phyloP scores from a whole-genome alignment of 2,797 vertebrate species.

The Lophura swinhoii region DNA sequence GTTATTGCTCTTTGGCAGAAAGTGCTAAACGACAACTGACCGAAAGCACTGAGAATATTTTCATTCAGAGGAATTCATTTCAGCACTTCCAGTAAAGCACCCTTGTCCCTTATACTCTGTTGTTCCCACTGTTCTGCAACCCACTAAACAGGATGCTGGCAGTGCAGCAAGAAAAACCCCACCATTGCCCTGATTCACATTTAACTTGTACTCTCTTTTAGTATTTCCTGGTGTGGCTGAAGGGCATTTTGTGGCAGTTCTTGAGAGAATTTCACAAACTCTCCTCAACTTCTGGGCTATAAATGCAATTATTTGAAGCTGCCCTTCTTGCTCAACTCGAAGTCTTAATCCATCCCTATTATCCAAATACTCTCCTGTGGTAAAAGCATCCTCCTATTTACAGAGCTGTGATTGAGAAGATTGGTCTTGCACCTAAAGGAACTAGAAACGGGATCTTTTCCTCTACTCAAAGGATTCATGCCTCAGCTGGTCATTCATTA shows the following conservation, averaged over 20 bases:
- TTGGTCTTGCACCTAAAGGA: not conserved
- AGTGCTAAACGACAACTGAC: not conserved
- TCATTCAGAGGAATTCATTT: not conserved
- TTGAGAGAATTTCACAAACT: not conserved
- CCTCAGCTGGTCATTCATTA: slow-evolving; percentile 14
- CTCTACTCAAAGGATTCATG: not conserved
- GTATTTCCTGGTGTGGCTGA: not conserved
- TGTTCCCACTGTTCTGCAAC: not conserved
- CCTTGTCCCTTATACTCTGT: not conserved
- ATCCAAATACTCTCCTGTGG: not conserved
- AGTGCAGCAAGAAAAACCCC: not conserved
- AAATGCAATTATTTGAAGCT: not conserved
- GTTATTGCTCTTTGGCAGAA: slow-evolving; percentile 16
- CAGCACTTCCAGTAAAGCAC: not conserved
- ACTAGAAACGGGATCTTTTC: slow-evolving; percentile 19
- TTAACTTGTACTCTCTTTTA: not conserved
- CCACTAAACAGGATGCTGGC: not conserved
- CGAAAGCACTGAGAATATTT: not conserved
- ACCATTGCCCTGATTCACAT: not conserved
- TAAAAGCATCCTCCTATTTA: not conserved
- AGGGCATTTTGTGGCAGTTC: not conserved
- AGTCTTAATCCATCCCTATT: not conserved
- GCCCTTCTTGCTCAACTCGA: not conserved
- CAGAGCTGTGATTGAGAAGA: not conserved
- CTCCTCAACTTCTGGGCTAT: not conserved